phyloP scores from a whole-genome alignment of 2,113 vertebrate genomes.

The Silurus meridionalis region DNA sequence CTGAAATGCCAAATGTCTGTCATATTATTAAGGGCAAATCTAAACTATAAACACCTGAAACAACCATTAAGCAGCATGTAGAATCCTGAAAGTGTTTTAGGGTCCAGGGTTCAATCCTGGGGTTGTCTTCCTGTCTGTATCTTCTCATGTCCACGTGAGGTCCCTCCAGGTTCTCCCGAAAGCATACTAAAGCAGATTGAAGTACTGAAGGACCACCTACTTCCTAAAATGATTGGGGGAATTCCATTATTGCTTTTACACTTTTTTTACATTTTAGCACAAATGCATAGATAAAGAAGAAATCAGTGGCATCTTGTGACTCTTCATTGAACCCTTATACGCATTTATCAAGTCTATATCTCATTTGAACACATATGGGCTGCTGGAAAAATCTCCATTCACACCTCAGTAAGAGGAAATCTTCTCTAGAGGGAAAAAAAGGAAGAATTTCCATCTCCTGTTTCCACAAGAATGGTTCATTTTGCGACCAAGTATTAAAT shows the following conservation, averaged over 20 bases:
- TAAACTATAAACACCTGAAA: neutral
- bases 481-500: neutral
- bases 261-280: too few relatives aligned
- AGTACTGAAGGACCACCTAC: neutral
- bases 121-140: neutral
- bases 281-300: too few relatives aligned
- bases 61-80: neutral
- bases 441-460: neutral
- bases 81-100: neutral
- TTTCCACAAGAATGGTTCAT: neutral
- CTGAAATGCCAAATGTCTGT: conserved; percentile 14
- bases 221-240: neutral
- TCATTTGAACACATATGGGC: neutral
- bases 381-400: neutral
- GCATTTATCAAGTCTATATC: neutral
- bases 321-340: neutral
- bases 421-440: neutral
- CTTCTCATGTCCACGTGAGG: neutral
- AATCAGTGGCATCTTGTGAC: neutral
- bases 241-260: neutral
- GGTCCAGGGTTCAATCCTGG: neutral
- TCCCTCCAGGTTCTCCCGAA: neutral
- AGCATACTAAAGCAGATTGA: neutral
- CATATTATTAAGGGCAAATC: neutral
- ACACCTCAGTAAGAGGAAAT: neutral